Percentiles rank a stretch among this genome's conserved stretches.
These are phyloP conservation scores for Cheiracanthium punctorium DNA, from an alignment of 2,888 invertebrate species.

Conservation along the genomic window DNA sequence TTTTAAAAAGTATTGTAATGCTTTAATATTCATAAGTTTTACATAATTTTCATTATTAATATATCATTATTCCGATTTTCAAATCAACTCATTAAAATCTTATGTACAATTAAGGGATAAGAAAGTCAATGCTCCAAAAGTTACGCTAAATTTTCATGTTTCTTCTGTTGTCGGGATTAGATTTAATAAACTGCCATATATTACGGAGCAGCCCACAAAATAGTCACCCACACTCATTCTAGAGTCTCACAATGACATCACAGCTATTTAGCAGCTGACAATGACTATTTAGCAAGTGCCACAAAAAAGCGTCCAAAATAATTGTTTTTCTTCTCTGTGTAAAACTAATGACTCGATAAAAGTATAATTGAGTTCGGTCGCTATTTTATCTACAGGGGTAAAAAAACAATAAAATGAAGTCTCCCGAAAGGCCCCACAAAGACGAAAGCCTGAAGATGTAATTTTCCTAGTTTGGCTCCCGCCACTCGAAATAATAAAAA, in stretches of 20 bases:
- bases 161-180: no score
- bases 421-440: constrained; percentile 14
- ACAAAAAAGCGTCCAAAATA: background rate
- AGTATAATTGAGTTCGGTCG: constrained; percentile 17
- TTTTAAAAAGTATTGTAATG: no score
- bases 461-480: constrained; percentile 14
- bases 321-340: background rate
- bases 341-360: constrained; percentile 14
- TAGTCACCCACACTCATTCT: background rate
- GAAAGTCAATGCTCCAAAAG: no score
- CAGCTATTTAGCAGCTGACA: no score
- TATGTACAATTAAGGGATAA: no score
- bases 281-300: background rate
- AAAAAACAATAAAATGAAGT: background rate
- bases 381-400: constrained; percentile 13
- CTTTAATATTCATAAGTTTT: no score
- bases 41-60: no score
- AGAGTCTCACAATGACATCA: background rate
- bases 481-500: constrained; percentile 25
- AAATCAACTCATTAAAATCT: no score
- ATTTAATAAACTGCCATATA: no score
- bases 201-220: no score
- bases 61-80: no score
- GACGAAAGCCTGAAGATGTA: constrained; percentile 15
- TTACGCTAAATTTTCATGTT: no score